These are phyloP conservation scores for Zaprionus capensis DNA, from an alignment of 1,140 invertebrate genomes.

Conservation along the genomic window DNA sequence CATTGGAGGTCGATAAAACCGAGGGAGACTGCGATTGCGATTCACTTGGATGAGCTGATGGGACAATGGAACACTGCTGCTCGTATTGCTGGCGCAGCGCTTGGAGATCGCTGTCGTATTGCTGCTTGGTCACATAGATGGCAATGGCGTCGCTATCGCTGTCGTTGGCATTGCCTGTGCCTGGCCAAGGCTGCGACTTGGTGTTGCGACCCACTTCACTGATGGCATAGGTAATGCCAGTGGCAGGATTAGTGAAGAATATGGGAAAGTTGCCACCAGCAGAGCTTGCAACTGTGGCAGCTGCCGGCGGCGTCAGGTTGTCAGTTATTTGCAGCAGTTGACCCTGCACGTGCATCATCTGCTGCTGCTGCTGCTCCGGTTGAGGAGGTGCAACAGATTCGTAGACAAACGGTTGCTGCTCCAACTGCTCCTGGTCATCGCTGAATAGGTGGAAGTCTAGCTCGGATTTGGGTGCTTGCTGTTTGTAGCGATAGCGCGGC, in stretches of 20 bases:
- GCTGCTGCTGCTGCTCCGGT: slow-evolving; percentile 9
- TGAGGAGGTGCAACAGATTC: slow-evolving; percentile 45
- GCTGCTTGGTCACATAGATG: slow-evolving; percentile 77
- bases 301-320: neutral
- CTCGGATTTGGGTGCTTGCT: slow-evolving; percentile 31
- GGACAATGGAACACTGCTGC: slow-evolving; percentile 41
- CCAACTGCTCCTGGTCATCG: slow-evolving; percentile 32
- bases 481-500: slow-evolving; percentile 55
- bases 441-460: slow-evolving; percentile 61
- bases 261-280: slow-evolving; percentile 61
- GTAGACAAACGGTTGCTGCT: slow-evolving; percentile 54
- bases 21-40: neutral
- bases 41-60: neutral
- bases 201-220: slow-evolving; percentile 62
- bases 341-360: slow-evolving; percentile 55
- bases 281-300: slow-evolving; percentile 2
- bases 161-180: slow-evolving; percentile 28
- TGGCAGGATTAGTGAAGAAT: slow-evolving; percentile 76
- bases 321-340: slow-evolving; percentile 49
- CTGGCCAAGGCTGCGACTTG: neutral
- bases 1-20: slow-evolving; percentile 44
- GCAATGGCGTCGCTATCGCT: slow-evolving; percentile 57
- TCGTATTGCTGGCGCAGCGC: slow-evolving; percentile 60
- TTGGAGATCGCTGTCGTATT: slow-evolving; percentile 71
- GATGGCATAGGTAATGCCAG: slow-evolving; percentile 79